Evolutionary conservation across 2,888 invertebrate species (phyloP), one percentile per base, ranked within the genome.

Genomic region (Agonopterix arenella): DNA sequence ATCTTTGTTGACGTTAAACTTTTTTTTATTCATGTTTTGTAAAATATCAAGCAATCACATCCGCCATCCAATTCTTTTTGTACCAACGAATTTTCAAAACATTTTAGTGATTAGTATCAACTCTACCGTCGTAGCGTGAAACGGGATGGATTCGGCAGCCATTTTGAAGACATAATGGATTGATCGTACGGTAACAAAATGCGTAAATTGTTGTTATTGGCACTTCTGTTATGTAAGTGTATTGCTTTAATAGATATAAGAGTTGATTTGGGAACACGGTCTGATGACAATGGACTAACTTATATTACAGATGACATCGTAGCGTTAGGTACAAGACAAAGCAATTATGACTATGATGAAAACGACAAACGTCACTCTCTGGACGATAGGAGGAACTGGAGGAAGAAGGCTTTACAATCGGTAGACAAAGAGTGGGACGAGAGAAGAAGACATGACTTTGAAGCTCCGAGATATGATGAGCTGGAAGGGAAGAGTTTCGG

Each of bases 201-300:
- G 88, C 76, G 81, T 47, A 79, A 69, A 67, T 63, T 84, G 59
- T 68, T 88, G 54, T 57, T 84, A 54, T 65, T 85, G 55, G 82
- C 83, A 7, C 70, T 88, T 52, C 64, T 88, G 48, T 73, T 88
- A 40, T 88, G 88, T 88, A 73, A 82, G 84, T 78, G 52, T 54
- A 62, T 58, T 36, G 47, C 49, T 54, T 55, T 55, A 43, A 53
- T 56, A 28, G 28, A 53, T 52, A 45, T 51, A 45, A 47, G 51
- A 44, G 11, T 51, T 52, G 47, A 47, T 53, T 57, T 48, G 38
- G 48, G 47, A 50, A 52, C 52, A 60, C 51, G 40, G 41, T 28
- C 41, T 16, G 8, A 40, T 16, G 28, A n/a, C 42, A 42, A 10
- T n/a, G 38, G 43, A 8, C 10, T 11, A 11, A 16, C 7, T 45